A percentile compares a stretch with the other conserved stretches of the same genome.
These are phyloP conservation scores for Pocillopora meandrina DNA, from an alignment of 92 coral and sea anemone species.

Conservation along the genomic window DNA sequence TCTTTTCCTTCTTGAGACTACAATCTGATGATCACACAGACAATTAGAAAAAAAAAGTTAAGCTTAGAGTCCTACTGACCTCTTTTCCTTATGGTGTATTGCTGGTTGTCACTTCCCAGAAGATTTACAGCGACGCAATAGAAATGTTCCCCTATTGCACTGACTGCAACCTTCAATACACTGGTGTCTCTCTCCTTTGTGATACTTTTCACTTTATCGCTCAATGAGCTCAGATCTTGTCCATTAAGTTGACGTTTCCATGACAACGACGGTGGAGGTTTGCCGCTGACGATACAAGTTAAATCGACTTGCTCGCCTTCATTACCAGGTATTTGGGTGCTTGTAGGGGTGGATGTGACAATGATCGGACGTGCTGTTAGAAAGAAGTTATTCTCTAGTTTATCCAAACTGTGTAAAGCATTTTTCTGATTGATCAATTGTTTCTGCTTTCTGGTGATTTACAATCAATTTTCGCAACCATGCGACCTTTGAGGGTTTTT, in stretches of 20 bases:
- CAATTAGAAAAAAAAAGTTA: too few species aligned
- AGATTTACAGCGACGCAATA: slow-evolving; percentile 76
- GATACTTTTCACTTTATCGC: slow-evolving; percentile 34
- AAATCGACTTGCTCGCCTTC: slow-evolving; percentile 26
- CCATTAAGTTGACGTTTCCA: slow-evolving; percentile 53
- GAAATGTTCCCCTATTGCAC: slow-evolving; percentile 53
- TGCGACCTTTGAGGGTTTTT: too few species aligned
- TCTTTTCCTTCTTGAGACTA: too few species aligned
- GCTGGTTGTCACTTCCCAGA: slow-evolving; percentile 68
- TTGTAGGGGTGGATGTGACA: slow-evolving; percentile 58
- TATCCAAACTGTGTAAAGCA: background rate
- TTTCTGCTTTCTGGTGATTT: too few species aligned
- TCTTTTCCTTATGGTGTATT: slow-evolving; percentile 72
- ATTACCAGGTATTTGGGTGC: slow-evolving; percentile 67
- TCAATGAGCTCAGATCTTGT: background rate
- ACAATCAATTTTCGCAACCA: too few species aligned
- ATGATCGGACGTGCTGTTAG: slow-evolving; percentile 15
- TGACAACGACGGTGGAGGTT: slow-evolving; percentile 44
- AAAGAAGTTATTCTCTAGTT: background rate
- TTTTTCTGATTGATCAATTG: slow-evolving; percentile 11
- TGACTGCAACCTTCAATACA: slow-evolving; percentile 35
- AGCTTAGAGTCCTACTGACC: slow-evolving; percentile 42
- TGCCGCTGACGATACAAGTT: slow-evolving; percentile 47
- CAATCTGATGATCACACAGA: too few species aligned
- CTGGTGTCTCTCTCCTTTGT: background rate